phyloP scores from a whole-genome alignment of 2,888 invertebrate genomes.

The Erebia aethiops region DNA sequence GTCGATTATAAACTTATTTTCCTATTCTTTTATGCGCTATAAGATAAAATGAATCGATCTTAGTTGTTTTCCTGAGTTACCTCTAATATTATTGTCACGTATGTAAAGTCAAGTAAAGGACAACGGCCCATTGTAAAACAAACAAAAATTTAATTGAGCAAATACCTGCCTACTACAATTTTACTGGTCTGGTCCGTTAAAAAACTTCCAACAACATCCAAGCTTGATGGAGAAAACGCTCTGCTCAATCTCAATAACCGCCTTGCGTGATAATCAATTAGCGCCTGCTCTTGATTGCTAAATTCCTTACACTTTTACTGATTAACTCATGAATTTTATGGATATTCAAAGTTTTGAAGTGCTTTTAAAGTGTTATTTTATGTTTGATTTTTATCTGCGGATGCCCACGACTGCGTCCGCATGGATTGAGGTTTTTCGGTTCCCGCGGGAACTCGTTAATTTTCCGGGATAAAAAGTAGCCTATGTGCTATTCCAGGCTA shows the following conservation, averaged over 20 bases:
- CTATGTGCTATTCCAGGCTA: too few relatives aligned
- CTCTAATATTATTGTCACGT: too few relatives aligned
- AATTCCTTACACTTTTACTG: slow-evolving; percentile 46
- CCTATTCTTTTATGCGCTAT: too few relatives aligned
- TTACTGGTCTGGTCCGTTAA: slow-evolving; percentile 65
- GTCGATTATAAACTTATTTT: too few relatives aligned
- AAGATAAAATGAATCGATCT: neutral
- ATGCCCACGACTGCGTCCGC: too few relatives aligned
- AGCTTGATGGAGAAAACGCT: slow-evolving; percentile 69
- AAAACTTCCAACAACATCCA: slow-evolving; percentile 54
- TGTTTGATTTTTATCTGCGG: neutral
- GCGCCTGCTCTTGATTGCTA: slow-evolving; percentile 67
- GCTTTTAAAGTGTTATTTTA: neutral
- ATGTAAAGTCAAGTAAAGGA: neutral
- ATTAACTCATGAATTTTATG: neutral
- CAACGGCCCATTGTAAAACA: neutral
- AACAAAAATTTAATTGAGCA: slow-evolving; percentile 61
- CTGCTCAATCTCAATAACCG: slow-evolving; percentile 49
- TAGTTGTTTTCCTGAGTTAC: neutral
- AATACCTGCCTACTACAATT: slow-evolving; percentile 64
- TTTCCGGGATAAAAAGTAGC: too few relatives aligned
- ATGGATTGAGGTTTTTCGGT: too few relatives aligned
- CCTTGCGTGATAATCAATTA: slow-evolving; percentile 68
- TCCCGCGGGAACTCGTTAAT: too few relatives aligned
- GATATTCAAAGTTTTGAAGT: neutral